Base-by-base conservation (phyloP, 2,888 invertebrate species). In the Xestia c-nigrum region DNA sequence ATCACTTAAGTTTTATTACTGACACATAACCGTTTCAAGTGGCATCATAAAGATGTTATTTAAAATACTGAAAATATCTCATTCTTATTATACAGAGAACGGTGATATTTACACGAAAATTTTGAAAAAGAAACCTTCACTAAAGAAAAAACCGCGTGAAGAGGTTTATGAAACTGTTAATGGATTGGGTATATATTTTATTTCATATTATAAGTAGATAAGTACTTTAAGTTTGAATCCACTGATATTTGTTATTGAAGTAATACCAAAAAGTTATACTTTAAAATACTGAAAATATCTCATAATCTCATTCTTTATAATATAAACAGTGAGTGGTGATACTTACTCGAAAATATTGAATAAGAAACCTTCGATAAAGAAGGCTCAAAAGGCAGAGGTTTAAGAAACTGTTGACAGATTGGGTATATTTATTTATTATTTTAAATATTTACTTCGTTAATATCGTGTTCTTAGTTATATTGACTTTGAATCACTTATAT, bases 311-410 rank as follows among this genome's bases (percentile, higher is more conserved):
- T 31, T 31, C 31, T 31, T 3, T 31, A 31, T 31, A 31, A 31
- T 31, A 31, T 31, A 31, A 31, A 31, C 31, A 31, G 31, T 31
- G 31, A 46, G 5, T 5, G 16, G 47, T 72, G 97, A 96, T 91
- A 88, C 96, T 84, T 97, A 97, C 85, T 96, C 96, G 78, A 95
- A 93, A 90, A 95, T 97, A 86, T 88, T 96, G 80, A 96, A 96
- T 90, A 91, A 90, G 16, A 90, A 91, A 80, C 87, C 92, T 78
- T 84, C 85, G 71, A 91, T 92, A 80, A 91, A 93, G 71, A 91
- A 94, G 31, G 31, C 31, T 2, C 31, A 78, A 81, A 95, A 96
- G 82, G 95, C 94, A 66, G 95, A 96, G 80, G 94, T 96, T 31
- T 31, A 31, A 1, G 31, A 31, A 31, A 3, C 31, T 81, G 94